These are phyloP conservation scores for chimpanzee (Pan troglodytes) DNA, from an alignment of 2,113 vertebrate genomes.

Conservation along the genomic window NHGRI_mPanTro3-v2.1_pri NC_072416.2:31467501-31468000, in stretches of 20 bases:
- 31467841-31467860: neutral
- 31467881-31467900: neutral
- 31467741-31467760: neutral
- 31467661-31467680: neutral
- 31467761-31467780: neutral
- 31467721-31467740: neutral
- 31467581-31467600: neutral
- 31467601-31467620: neutral
- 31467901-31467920: neutral
- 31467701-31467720: neutral
- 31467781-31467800: neutral
- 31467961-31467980: neutral
- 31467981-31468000: neutral
- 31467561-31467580: neutral
- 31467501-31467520: too few relatives aligned
- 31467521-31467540: too few relatives aligned
- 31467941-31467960: neutral
- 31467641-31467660: neutral
- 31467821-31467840: neutral
- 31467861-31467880: neutral
- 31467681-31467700: neutral
- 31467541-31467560: too few relatives aligned
- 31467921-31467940: neutral
- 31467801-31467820: neutral
- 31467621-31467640: neutral